Evolutionary conservation across 2,113 vertebrate species (phyloP).

Genomic region (Cynoglossus semilaevis): DNA sequence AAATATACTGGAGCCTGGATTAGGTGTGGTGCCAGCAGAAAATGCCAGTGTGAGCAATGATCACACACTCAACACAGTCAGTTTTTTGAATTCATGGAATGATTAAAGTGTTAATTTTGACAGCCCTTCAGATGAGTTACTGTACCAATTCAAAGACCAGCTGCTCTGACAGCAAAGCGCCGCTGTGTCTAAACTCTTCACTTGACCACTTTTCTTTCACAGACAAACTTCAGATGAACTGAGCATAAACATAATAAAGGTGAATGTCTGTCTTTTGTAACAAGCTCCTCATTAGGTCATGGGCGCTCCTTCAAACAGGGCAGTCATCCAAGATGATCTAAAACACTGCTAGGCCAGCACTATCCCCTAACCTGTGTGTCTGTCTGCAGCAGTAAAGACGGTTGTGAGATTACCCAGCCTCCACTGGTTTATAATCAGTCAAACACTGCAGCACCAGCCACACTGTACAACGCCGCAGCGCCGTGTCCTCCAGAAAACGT

Average conservation of each 20-base stretch:
- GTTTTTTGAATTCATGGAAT: no score
- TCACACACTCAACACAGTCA: no score
- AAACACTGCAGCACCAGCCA: conserved; percentile 46
- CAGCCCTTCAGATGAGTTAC: no score
- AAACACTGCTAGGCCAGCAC: conserved; percentile 42
- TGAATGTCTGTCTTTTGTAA: conserved; percentile 67
- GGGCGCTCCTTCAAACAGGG: conserved; percentile 66
- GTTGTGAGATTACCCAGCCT: conserved; percentile 75
- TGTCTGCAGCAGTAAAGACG: conserved; percentile 66
- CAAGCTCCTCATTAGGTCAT: conserved; percentile 45
- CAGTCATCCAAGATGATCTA: conserved; percentile 62
- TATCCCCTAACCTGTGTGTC: conserved; percentile 58
- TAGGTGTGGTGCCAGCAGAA: no score
- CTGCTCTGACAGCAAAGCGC: conserved; percentile 38
- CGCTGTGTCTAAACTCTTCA: conserved; percentile 39
- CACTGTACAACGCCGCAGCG: no score
- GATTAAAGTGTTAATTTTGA: no score
- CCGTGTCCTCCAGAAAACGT: conserved; percentile 7
- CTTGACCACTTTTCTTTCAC: conserved; percentile 49
- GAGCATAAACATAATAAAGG: conserved; percentile 73
- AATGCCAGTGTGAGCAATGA: no score
- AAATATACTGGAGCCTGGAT: no score
- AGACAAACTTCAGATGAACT: conserved; percentile 54
- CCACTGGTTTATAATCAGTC: conserved; percentile 79
- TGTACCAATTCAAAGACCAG: conserved; percentile 29